Evolutionary conservation across 2,888 invertebrate genomes (phyloP).

Genomic region (Rhagonycha fulva): DNA sequence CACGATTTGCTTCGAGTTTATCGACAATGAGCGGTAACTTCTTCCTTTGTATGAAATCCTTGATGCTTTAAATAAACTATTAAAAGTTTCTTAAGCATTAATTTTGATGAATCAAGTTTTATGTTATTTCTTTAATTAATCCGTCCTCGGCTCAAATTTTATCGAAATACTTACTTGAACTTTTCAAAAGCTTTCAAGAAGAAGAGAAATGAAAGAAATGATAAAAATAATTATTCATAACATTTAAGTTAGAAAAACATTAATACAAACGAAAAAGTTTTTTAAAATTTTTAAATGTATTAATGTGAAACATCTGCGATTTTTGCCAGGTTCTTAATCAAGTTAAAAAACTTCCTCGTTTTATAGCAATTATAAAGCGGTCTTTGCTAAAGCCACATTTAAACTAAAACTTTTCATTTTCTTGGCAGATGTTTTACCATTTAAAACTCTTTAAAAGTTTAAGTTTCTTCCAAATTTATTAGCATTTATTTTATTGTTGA

Average conservation of each 20-base stretch:
- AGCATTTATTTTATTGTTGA: neutral
- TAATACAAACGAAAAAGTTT: neutral
- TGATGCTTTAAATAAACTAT: neutral
- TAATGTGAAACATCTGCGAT: neutral
- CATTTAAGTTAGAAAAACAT: neutral
- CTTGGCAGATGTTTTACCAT: constrained; percentile 1
- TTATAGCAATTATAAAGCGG: neutral
- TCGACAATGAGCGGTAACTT: neutral
- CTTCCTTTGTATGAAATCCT: neutral
- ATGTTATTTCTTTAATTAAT: neutral
- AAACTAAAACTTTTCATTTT: neutral
- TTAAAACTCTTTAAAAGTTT: constrained; percentile 1
- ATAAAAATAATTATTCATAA: neutral
- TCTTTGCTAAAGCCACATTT: neutral
- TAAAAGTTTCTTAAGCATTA: neutral
- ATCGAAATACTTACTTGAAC: neutral
- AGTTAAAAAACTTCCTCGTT: neutral
- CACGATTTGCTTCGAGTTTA: neutral
- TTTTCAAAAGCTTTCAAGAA: neutral
- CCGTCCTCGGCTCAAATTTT: neutral
- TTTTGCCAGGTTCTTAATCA: neutral
- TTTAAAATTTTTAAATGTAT: neutral
- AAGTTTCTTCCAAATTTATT: neutral
- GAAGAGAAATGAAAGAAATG: neutral
- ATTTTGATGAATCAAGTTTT: neutral